Evolutionary conservation across 2,888 invertebrate genomes (phyloP), one percentile per base, ranked within the genome.

Genomic region (Eurytoma adleriae): DNA sequence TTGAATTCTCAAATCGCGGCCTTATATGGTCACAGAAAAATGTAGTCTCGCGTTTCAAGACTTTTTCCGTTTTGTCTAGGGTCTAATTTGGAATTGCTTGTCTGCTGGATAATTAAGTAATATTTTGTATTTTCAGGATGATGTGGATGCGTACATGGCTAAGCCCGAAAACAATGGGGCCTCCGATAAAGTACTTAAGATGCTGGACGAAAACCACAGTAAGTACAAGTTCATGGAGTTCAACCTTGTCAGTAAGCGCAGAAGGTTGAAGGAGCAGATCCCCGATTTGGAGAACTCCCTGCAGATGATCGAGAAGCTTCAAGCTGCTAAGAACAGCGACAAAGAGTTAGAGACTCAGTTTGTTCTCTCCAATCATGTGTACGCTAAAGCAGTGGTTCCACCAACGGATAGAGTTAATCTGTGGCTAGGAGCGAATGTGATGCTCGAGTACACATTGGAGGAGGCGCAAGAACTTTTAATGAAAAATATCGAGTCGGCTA

Each of bases 161-260:
- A 92, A 94, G 86, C 92, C 96, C 18, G 97, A 96, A 87, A 97
- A 97, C 89, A 93, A 94, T 83, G 95, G 94, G 70, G 94, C 95
- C 83, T 96, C 96, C 2, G 97, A 98, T 86, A 94, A 95, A 89
- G 98, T 98, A 18, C 91, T 99, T 73, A 95, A 95, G 87, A 94
- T 93, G 87, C 92, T 99, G 80, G 98, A 99, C 89, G 98, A 98
- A 89, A 96, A 96, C 89, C 97, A 98, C 92, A 95, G 96, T 81
- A 98, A 99, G 93, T 99, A 99, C 91, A 98, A 98, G 92, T 97
- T 97, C 90, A 98, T 99, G 97, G 99, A 99, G 91, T 95, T 95
- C 86, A 98, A 97, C 91, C 93, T 99, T 84, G 93, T 95, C 74
- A 95, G 96, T 16, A 97, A 98, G 86, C 95, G 96, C 84, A 94